Evolutionary conservation across 1,140 invertebrate species (phyloP).

Genomic region (Tribolium castaneum): DNA sequence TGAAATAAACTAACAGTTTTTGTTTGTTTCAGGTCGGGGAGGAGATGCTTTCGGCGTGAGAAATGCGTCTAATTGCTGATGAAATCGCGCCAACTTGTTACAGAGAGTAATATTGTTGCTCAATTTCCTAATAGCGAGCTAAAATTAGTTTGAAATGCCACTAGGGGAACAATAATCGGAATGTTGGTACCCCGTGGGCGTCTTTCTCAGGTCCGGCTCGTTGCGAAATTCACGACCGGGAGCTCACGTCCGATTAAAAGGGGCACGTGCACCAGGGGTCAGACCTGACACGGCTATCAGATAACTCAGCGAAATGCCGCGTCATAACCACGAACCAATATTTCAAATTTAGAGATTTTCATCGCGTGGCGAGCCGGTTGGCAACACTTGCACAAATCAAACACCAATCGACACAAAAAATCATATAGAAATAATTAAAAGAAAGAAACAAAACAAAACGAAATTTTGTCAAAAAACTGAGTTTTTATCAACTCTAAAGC

Average conservation of each 20-base stretch:
- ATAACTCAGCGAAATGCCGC: constrained; percentile 18
- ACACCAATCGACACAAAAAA: too few relatives aligned
- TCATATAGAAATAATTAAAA: too few relatives aligned
- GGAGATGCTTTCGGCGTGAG: neutral
- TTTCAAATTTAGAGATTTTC: neutral
- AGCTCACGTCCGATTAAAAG: constrained; percentile 26
- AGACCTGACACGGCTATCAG: constrained; percentile 13
- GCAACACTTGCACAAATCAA: neutral
- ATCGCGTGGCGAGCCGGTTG: too few relatives aligned
- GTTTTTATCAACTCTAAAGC: too few relatives aligned
- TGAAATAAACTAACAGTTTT: too few relatives aligned
- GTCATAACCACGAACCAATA: neutral
- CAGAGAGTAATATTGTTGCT: neutral
- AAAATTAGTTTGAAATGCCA: neutral
- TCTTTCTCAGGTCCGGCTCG: neutral
- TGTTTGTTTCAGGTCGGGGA: too few relatives aligned
- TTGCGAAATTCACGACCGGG: constrained; percentile 23
- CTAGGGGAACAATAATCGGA: neutral
- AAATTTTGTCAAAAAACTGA: too few relatives aligned
- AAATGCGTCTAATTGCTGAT: neutral
- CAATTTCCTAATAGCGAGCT: neutral
- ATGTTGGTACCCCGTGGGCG: neutral
- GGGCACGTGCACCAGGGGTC: constrained; percentile 11
- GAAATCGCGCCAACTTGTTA: neutral
- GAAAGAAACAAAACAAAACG: too few relatives aligned